Conservation (phyloP, 1,140 invertebrate genomes). For the Neodiprion lecontei region DNA sequence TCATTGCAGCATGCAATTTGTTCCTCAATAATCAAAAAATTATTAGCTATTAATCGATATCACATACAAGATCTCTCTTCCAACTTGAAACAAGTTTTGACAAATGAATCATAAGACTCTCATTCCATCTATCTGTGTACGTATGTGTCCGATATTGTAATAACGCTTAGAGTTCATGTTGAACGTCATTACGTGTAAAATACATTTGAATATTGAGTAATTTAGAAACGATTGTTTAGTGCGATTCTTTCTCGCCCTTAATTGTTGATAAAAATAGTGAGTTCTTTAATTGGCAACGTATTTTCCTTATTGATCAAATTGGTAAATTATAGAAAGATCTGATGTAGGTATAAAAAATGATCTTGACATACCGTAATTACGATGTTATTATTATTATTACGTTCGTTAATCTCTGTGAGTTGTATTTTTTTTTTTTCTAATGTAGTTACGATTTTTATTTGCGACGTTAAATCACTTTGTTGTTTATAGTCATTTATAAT, state of each 20-base stretch:
- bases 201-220: not conserved
- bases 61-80: not conserved
- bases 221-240: not conserved
- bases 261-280: not conserved
- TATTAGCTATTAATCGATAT: not conserved
- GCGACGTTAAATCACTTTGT: slow-evolving; percentile 21
- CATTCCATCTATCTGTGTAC: not conserved
- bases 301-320: too few relatives aligned
- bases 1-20: too few relatives aligned
- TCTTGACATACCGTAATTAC: slow-evolving; percentile 14
- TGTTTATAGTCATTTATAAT: slow-evolving; percentile 18
- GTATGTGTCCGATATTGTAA: not conserved
- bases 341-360: not conserved
- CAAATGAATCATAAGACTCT: not conserved
- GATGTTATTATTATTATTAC: slow-evolving; percentile 14
- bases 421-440: slow-evolving; percentile 24
- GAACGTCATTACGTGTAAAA: not conserved
- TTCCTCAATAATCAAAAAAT: too few relatives aligned
- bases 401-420: slow-evolving; percentile 10
- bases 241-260: not conserved
- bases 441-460: slow-evolving; percentile 25
- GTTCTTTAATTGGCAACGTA: too few relatives aligned
- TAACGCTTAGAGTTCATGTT: not conserved
- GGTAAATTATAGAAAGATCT: not conserved
- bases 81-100: not conserved